Percentiles rank a stretch among this genome's conserved stretches.
Conservation (phyloP, 2,113 vertebrate genomes). For the Ovibos moschatus region DNA sequence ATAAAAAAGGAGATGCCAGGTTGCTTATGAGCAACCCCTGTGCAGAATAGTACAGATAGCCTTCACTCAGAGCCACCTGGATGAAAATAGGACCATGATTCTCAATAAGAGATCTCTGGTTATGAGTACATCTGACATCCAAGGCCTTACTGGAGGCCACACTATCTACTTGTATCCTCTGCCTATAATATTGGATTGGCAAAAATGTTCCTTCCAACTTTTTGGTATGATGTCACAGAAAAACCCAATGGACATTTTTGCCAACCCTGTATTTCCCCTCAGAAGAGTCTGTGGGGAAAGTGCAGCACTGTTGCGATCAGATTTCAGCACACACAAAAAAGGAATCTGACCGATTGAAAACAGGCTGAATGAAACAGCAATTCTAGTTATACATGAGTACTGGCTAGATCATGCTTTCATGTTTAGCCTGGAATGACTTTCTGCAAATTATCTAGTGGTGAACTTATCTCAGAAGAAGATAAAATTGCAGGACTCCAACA, state of each 20-base stretch:
- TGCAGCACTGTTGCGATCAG: neutral
- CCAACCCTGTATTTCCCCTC: neutral
- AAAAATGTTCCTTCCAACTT: neutral
- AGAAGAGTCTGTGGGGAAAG: neutral
- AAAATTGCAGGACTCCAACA: neutral
- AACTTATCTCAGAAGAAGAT: neutral
- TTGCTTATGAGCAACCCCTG: neutral
- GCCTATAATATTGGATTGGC: neutral
- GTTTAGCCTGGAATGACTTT: neutral
- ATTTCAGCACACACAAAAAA: neutral
- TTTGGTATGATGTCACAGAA: neutral
- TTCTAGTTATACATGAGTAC: neutral
- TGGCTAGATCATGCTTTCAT: neutral
- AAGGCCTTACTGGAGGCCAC: neutral
- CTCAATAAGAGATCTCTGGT: neutral
- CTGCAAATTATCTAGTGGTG: neutral
- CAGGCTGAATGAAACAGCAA: neutral
- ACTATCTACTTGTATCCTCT: neutral
- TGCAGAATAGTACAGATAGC: fast-evolving
- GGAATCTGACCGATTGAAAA: neutral
- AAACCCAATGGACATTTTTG: neutral
- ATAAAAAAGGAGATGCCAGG: neutral
- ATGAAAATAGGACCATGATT: neutral
- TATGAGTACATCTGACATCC: neutral
- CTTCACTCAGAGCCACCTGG: neutral